phyloP scores from a whole-genome alignment of 2,888 invertebrate genomes.

The Nesidiocoris tenuis region DNA sequence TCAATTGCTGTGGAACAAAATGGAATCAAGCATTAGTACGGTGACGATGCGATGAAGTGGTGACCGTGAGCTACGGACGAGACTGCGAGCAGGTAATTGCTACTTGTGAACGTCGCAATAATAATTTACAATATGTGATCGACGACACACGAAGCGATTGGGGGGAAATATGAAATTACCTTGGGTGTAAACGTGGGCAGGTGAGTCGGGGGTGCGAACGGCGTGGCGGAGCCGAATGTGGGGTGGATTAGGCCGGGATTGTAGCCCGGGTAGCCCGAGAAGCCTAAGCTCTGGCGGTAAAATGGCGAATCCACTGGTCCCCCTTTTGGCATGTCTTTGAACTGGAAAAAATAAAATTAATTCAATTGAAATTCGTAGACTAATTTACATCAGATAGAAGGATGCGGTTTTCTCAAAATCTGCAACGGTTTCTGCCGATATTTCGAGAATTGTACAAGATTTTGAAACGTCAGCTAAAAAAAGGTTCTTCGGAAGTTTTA shows the following conservation, averaged over 20 bases:
- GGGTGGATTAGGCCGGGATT: conserved; percentile 78
- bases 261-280: conserved; percentile 75
- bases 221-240: conserved; percentile 72
- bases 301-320: conserved; percentile 76
- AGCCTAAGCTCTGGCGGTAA: conserved; percentile 73
- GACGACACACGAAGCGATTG: too few relatives aligned
- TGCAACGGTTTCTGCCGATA: too few relatives aligned
- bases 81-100: neutral
- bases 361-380: too few relatives aligned
- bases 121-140: neutral
- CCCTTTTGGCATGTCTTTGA: conserved; percentile 80
- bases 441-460: too few relatives aligned
- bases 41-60: neutral
- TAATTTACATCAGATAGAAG: too few relatives aligned
- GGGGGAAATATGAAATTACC: conserved; percentile 61
- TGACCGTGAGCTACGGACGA: too few relatives aligned
- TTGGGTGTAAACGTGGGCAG: conserved; percentile 84
- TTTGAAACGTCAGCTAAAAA: too few relatives aligned
- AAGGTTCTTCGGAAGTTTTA: too few relatives aligned
- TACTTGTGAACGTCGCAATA: neutral
- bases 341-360: conserved; percentile 60
- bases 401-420: too few relatives aligned
- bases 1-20: conserved; percentile 54
- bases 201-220: conserved; percentile 86
- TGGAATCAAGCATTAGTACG: conserved; percentile 35